Percentiles rank a stretch among this genome's conserved stretches.
phyloP scores from a whole-genome alignment of 2,113 vertebrate species.

The Scatophagus argus region DNA sequence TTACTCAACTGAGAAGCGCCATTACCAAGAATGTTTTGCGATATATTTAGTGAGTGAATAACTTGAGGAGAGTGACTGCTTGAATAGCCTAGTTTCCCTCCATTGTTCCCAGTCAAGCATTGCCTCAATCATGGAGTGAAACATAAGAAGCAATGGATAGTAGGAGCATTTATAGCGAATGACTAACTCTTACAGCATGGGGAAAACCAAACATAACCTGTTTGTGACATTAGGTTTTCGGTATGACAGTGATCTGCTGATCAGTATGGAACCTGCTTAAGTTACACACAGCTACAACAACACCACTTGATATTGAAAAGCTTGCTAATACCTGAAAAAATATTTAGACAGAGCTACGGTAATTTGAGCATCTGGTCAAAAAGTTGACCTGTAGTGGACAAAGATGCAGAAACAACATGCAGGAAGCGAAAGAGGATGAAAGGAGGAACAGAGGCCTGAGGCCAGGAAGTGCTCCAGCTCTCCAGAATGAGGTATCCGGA shows the following conservation, averaged over 20 bases:
- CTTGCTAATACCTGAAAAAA: background rate
- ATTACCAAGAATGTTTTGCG: constrained; percentile 16
- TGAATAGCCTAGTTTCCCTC: constrained; percentile 62
- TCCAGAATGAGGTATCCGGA: constrained; percentile 53
- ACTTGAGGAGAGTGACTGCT: constrained; percentile 27
- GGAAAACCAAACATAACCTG: constrained; percentile 39
- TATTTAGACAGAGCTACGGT: background rate
- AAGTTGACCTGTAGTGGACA: background rate
- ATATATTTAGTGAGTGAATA: constrained; percentile 23
- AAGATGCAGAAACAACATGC: background rate
- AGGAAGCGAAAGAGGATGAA: constrained; percentile 31
- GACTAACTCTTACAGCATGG: constrained; percentile 46
- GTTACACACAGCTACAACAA: background rate
- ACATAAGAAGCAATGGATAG: constrained; percentile 59
- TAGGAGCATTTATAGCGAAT: constrained; percentile 44
- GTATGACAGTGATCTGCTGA: background rate
- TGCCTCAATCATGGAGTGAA: constrained; percentile 42
- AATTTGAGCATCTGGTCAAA: background rate
- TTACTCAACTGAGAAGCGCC: background rate
- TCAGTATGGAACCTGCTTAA: background rate
- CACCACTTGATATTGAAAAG: background rate
- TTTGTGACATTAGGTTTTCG: constrained; percentile 8
- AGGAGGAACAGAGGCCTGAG: constrained; percentile 20
- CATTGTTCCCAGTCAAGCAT: constrained; percentile 63
- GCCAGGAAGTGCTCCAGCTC: constrained; percentile 58